These are phyloP conservation scores for Enhydra lutris DNA, from an alignment of 2,113 vertebrate genomes.

Conservation along the genomic window DNA sequence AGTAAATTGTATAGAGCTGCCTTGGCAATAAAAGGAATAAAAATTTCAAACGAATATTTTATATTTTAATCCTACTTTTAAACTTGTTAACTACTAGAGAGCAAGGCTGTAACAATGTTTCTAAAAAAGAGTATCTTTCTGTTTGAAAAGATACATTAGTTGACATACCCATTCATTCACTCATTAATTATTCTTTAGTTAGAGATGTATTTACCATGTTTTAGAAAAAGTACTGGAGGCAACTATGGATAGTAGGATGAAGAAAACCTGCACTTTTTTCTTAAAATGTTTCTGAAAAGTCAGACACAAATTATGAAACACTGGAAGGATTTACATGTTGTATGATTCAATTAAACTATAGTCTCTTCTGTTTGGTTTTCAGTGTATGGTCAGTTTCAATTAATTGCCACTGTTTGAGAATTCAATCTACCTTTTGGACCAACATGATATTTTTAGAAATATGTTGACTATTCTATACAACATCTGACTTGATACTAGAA, in stretches of 20 bases:
- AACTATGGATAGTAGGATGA: background rate
- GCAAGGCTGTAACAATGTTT: background rate
- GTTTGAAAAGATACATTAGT: background rate
- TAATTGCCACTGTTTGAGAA: background rate
- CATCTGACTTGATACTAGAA: background rate
- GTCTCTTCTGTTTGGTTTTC: background rate
- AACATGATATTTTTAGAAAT: background rate
- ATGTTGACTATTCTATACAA: background rate
- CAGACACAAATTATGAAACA: background rate
- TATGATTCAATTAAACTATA: background rate
- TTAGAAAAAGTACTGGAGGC: background rate
- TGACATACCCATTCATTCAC: background rate
- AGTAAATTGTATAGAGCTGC: background rate
- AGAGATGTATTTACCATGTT: background rate
- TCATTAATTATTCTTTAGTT: background rate
- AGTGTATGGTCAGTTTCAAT: background rate
- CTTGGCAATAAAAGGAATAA: background rate
- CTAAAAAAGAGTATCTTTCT: background rate
- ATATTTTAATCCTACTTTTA: background rate
- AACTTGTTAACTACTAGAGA: background rate
- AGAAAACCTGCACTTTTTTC: background rate
- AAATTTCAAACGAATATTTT: conserved; percentile 12
- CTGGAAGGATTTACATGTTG: background rate
- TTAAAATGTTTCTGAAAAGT: background rate
- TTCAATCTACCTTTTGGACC: background rate